Evolutionary conservation across 2,797 vertebrate species (phyloP).

Genomic region (Bufotes viridis): DNA sequence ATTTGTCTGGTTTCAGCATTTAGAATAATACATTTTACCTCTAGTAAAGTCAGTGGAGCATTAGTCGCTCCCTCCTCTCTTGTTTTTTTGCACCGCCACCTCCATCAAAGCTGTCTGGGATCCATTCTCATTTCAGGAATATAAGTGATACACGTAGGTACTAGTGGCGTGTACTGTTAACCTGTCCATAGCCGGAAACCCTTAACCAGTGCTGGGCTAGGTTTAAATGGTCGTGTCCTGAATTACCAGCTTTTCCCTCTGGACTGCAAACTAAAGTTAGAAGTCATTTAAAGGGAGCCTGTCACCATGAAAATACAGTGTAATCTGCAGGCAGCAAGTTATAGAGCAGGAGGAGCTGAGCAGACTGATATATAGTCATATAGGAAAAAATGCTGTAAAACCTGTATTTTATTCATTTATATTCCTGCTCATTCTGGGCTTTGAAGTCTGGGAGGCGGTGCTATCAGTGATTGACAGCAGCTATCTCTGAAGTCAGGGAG

Average conservation of each 20-base stretch:
- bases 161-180: background rate
- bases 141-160: background rate
- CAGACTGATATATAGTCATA: too few species aligned
- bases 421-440: too few species aligned
- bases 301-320: too few species aligned
- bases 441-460: too few species aligned
- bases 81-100: background rate
- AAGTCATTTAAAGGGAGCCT: background rate
- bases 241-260: background rate
- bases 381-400: too few species aligned
- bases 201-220: background rate
- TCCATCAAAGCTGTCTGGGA: background rate
- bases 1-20: background rate
- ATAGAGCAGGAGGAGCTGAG: too few species aligned
- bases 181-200: background rate
- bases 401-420: too few species aligned
- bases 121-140: background rate
- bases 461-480: too few species aligned
- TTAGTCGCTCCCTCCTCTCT: background rate
- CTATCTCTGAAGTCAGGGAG: too few species aligned
- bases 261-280: background rate
- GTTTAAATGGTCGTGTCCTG: too few species aligned
- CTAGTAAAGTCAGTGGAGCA: background rate
- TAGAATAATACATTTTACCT: constrained; percentile 1
- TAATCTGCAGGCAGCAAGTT: too few species aligned